Conservation (phyloP, 2,113 vertebrate genomes). For the Hemibagrus wyckioides region DNA sequence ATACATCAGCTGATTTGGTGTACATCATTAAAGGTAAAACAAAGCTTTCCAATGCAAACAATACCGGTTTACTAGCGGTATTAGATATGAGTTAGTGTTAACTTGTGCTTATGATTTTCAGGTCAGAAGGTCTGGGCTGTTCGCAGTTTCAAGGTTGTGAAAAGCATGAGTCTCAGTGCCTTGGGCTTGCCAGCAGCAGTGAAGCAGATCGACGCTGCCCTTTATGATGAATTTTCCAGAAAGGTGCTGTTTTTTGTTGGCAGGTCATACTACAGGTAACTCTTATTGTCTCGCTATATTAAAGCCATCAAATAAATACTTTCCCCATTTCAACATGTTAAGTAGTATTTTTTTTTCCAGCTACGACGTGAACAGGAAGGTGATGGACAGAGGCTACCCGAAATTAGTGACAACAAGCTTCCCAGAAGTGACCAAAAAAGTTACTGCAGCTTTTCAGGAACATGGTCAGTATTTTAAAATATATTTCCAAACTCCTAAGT, state of each 20-base stretch:
- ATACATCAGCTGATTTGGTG: conserved; percentile 47
- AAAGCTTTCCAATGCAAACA: not conserved
- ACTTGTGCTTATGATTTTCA: conserved; percentile 56
- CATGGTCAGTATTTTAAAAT: conserved; percentile 66
- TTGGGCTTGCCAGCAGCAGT: conserved; percentile 76
- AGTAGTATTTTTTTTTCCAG: conserved; percentile 61
- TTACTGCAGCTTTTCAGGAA: conserved; percentile 81
- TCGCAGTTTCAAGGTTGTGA: conserved; percentile 73
- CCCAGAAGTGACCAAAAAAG: conserved; percentile 64
- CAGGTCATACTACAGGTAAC: conserved; percentile 83
- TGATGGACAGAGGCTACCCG: conserved; percentile 79
- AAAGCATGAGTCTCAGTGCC: conserved; percentile 71
- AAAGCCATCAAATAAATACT: conserved; percentile 15
- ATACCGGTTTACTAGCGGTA: too few species aligned
- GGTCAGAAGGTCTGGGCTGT: conserved; percentile 82
- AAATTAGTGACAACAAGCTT: conserved; percentile 70
- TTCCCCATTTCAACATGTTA: not conserved
- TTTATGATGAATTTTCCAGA: conserved; percentile 64
- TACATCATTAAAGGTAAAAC: conserved; percentile 69
- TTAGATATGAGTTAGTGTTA: not conserved
- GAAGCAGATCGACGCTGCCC: conserved; percentile 79
- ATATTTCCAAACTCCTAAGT: not conserved
- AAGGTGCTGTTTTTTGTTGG: conserved; percentile 85
- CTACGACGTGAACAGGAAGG: conserved; percentile 76
- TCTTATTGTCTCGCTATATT: not conserved